Conservation (phyloP, 2,797 vertebrate genomes). For the Streptopelia turtur region DNA sequence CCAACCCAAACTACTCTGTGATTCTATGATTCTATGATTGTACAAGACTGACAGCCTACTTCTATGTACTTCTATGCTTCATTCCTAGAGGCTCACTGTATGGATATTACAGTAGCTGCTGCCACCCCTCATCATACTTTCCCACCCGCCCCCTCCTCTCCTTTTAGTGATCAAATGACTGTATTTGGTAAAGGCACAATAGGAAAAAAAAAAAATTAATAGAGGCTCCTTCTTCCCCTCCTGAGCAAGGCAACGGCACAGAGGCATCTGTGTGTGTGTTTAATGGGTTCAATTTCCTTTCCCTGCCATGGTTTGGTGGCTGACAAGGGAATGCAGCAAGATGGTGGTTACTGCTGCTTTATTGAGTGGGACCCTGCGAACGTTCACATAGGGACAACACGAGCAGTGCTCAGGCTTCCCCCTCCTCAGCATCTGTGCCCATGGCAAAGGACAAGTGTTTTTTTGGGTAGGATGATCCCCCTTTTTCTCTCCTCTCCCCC, state of each 20-base stretch:
- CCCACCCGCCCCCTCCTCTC: background rate
- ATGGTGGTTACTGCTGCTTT: conserved; percentile 65
- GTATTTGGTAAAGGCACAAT: conserved; percentile 19
- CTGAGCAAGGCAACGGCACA: background rate
- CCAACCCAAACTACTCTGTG: too few species aligned
- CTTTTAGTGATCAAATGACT: conserved; percentile 8
- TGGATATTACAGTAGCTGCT: background rate
- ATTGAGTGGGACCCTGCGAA: conserved; percentile 7
- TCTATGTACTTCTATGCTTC: background rate
- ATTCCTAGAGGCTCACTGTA: background rate
- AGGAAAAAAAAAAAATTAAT: background rate
- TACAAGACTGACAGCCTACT: background rate
- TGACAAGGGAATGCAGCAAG: conserved; percentile 48
- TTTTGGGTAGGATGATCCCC: background rate
- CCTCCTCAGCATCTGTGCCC: background rate
- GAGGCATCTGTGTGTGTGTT: conserved; percentile 51
- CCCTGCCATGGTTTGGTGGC: conserved; percentile 55
- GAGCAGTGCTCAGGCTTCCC: background rate
- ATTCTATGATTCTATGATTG: background rate
- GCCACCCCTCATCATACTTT: background rate
- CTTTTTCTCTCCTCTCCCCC: background rate
- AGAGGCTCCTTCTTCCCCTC: background rate
- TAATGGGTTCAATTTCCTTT: conserved; percentile 74
- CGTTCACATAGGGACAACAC: background rate
- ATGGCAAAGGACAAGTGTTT: background rate